Evolutionary conservation across 2,113 vertebrate genomes (phyloP).

Genomic region (Calypte anna): DNA sequence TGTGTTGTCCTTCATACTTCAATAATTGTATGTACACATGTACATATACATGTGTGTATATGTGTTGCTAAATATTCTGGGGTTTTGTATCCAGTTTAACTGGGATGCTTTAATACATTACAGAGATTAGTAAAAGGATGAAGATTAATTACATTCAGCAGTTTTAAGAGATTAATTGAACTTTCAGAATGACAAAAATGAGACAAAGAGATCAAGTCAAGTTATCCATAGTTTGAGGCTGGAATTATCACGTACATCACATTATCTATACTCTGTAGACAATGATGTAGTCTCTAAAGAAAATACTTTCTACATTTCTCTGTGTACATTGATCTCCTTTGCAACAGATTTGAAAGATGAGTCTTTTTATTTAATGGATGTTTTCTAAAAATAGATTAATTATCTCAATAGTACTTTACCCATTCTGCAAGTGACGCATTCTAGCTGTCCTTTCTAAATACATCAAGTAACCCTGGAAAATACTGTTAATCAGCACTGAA

Average conservation of each 20-base stretch:
- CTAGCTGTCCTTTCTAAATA: not conserved
- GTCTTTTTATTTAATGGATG: not conserved
- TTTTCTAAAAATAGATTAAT: not conserved
- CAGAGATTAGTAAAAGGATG: not conserved
- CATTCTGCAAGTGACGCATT: not conserved
- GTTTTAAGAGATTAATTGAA: not conserved
- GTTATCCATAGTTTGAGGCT: not conserved
- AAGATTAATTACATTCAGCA: not conserved
- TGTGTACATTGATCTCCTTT: not conserved
- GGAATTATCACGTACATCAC: fast-evolving
- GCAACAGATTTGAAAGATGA: not conserved
- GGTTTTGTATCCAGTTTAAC: not conserved
- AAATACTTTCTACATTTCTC: not conserved
- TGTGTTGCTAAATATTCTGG: not conserved
- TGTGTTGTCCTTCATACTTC: fast-evolving
- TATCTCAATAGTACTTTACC: not conserved
- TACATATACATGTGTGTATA: not conserved
- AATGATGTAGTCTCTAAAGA: not conserved
- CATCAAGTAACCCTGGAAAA: not conserved
- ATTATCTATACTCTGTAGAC: not conserved
- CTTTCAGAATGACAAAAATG: not conserved
- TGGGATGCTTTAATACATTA: not conserved
- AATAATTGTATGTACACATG: fast-evolving
- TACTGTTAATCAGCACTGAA: not conserved
- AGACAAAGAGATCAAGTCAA: not conserved